Evolutionary conservation across 2,888 invertebrate species (phyloP), one percentile per base, ranked within the genome.

Genomic region (Apodemia duryi): DNA sequence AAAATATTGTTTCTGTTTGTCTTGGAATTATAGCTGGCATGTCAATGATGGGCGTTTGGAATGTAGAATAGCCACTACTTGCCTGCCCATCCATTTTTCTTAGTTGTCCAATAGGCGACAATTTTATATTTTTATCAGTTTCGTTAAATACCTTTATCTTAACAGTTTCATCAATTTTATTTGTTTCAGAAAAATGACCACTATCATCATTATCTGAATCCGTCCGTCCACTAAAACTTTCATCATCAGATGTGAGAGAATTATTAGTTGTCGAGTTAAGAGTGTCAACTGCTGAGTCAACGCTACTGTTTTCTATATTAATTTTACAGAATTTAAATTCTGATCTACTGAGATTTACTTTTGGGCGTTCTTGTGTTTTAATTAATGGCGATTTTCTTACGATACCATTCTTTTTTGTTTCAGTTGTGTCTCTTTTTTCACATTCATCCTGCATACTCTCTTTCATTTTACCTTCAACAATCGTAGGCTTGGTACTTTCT

Each of bases 321-420:
- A 92, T 92, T 75, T 92, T 92, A 75, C 92, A 92, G 74, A 92
- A 92, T 75, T 92, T 92, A 75, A 92, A 92, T 75, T 92, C 92
- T 66, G 92, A 85, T 70, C 91, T 82, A 74, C 89, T 82, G 65
- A 94, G 84, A 73, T 93, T 94, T 67, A 95, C 93, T 79, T 94
- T 93, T 63, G 95, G 95, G 74, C 95, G 93, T 73, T 94, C 93
- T 71, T 94, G 93, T 71, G 95, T 95, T 84, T 94, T 93, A 72
- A 93, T 93, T 74, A 95, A 90, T 46, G 95, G 95, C 1, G 93
- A 91, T 73, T 95, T 94, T 75, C 95, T 90, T 9, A 88, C 83
- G 63, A 92, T 85, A 61, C 84, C 79, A 70, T 91, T 92, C 76
- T 92, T 92, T 72, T 91, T 92, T 13, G 81, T 87, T 81, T 92